phyloP scores from a whole-genome alignment of 1,140 invertebrate genomes.

The Drosophila elegans region DNA sequence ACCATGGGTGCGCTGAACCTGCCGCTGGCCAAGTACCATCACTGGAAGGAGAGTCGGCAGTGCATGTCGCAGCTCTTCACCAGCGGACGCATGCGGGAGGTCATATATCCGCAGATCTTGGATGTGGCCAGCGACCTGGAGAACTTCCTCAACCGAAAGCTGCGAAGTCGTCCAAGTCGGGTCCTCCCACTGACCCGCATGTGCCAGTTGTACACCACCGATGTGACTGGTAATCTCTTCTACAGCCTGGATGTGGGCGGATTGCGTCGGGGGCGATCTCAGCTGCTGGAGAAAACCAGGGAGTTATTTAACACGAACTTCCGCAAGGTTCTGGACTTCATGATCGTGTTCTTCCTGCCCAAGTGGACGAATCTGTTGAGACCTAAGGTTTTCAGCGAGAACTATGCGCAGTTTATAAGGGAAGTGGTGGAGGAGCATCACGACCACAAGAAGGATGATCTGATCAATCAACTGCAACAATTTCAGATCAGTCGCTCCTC shows the following conservation, averaged over 20 bases:
- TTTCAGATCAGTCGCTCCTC: slow-evolving; percentile 51
- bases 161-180: slow-evolving; percentile 1
- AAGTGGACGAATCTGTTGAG: slow-evolving; percentile 41
- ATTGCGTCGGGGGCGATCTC: slow-evolving; percentile 84
- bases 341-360: slow-evolving; percentile 85
- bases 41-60: slow-evolving; percentile 86
- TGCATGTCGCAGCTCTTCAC: slow-evolving; percentile 86
- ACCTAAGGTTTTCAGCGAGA: slow-evolving; percentile 67
- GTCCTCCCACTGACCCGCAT: slow-evolving; percentile 59
- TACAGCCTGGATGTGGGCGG: slow-evolving; percentile 87
- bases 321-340: slow-evolving; percentile 74
- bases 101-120: slow-evolving; percentile 85
- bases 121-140: slow-evolving; percentile 60
- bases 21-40: slow-evolving; percentile 74
- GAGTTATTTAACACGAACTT: slow-evolving; percentile 84
- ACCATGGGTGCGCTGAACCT: slow-evolving; percentile 66
- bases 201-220: slow-evolving; percentile 85
- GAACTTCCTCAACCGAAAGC: slow-evolving; percentile 29
- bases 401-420: slow-evolving; percentile 73
- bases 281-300: slow-evolving; percentile 79
- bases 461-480: slow-evolving; percentile 86
- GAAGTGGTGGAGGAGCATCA: slow-evolving; percentile 23
- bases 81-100: slow-evolving; percentile 85
- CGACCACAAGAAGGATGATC: slow-evolving; percentile 64
- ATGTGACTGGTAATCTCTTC: slow-evolving; percentile 87